These are phyloP conservation scores for Anseranas semipalmata DNA, from an alignment of 2,113 vertebrate genomes.

Conservation along the genomic window DNA sequence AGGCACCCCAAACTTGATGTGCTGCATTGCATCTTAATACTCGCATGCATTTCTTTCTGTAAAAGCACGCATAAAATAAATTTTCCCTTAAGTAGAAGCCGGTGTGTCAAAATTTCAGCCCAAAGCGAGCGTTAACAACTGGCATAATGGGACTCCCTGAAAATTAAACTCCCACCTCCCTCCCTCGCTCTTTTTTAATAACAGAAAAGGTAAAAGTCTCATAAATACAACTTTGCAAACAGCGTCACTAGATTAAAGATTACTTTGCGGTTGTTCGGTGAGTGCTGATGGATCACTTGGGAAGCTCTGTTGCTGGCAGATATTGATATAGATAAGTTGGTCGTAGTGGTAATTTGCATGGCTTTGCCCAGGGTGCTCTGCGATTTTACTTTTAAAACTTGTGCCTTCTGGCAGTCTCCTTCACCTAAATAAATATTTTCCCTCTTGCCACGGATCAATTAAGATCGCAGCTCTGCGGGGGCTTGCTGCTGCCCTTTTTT, in stretches of 20 bases:
- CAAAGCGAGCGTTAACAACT: background rate
- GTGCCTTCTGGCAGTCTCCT: background rate
- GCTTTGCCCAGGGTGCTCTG: background rate
- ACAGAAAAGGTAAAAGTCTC: background rate
- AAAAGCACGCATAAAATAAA: accelerated
- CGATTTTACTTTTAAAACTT: conserved; percentile 30
- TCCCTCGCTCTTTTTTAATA: background rate
- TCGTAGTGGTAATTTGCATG: background rate
- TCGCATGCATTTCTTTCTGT: accelerated
- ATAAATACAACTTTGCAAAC: background rate
- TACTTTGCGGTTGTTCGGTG: background rate
- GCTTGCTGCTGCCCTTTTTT: background rate
- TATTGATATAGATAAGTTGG: background rate
- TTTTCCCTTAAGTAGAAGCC: background rate
- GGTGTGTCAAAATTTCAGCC: background rate
- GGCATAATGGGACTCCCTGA: accelerated
- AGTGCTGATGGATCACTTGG: background rate
- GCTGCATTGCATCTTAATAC: background rate
- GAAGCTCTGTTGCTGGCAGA: background rate
- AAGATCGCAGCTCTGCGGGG: background rate
- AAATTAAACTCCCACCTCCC: background rate
- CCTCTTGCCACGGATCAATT: background rate
- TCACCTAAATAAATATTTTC: conserved; percentile 41
- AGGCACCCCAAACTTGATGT: accelerated
- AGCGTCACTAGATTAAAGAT: accelerated